Evolutionary conservation across 2,888 invertebrate species (phyloP).

Genomic region (Pediacus dermestoides): DNA sequence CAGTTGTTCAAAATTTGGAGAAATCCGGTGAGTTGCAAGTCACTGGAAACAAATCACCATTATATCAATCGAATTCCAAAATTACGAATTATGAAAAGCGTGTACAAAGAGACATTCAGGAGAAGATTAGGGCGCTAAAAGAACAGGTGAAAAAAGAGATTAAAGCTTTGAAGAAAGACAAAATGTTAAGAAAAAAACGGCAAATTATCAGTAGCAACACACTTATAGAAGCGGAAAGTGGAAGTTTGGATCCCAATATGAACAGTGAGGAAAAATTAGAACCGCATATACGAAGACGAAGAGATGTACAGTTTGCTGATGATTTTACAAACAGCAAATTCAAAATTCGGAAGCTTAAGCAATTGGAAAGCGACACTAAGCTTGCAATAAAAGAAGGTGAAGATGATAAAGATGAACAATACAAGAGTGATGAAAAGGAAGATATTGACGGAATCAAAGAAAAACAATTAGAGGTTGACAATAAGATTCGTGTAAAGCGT

Average conservation of each 20-base stretch:
- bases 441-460: slow-evolving; percentile 1
- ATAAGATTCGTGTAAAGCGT: not conserved
- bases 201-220: slow-evolving; percentile 29
- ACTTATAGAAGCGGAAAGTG: slow-evolving; percentile 40
- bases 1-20: not conserved
- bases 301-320: slow-evolving; percentile 19
- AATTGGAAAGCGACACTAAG: not conserved
- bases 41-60: slow-evolving; percentile 10
- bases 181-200: slow-evolving; percentile 32
- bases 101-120: slow-evolving; percentile 33
- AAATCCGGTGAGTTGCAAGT: slow-evolving; percentile 1
- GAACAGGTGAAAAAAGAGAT: slow-evolving; percentile 38
- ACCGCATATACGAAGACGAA: slow-evolving; percentile 37
- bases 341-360: slow-evolving; percentile 4
- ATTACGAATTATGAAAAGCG: slow-evolving; percentile 27
- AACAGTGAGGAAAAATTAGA: slow-evolving; percentile 29
- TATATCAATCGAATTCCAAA: not conserved
- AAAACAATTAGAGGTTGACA: not conserved
- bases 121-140: slow-evolving; percentile 35
- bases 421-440: not conserved
- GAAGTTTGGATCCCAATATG: slow-evolving; percentile 37
- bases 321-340: not conserved
- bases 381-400: not conserved
- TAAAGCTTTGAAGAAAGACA: slow-evolving; percentile 21
- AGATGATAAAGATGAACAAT: slow-evolving; percentile 1